These are phyloP conservation scores for Volucella inanis DNA, from an alignment of 2,888 invertebrate genomes.

Conservation along the genomic window DNA sequence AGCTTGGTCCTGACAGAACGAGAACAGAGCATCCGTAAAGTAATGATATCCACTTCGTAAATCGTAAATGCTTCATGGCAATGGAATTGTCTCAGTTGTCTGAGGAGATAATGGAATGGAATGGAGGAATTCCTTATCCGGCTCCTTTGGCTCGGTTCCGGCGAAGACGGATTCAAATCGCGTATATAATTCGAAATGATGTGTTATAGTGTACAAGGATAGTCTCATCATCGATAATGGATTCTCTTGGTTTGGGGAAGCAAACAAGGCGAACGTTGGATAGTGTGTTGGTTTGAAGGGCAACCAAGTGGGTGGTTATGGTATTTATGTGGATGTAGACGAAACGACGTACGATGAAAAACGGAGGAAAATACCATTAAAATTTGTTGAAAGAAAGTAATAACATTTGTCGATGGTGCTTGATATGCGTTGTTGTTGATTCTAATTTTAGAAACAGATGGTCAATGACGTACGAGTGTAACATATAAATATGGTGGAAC, in stretches of 20 bases:
- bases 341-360: not conserved
- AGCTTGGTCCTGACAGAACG: conserved; percentile 15
- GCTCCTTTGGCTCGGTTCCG: not conserved
- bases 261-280: too few species aligned
- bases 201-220: conserved; percentile 29
- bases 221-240: conserved; percentile 43
- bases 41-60: conserved; percentile 62
- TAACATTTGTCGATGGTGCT: conserved; percentile 25
- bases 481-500: not conserved
- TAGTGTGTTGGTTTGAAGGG: not conserved
- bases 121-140: conserved; percentile 38
- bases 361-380: conserved; percentile 23
- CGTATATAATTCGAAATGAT: conserved; percentile 63
- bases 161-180: conserved; percentile 63
- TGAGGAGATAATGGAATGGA: conserved; percentile 55
- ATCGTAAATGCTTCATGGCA: conserved; percentile 28
- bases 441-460: conserved; percentile 14
- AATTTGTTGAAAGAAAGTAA: not conserved
- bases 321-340: not conserved
- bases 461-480: conserved; percentile 26
- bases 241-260: conserved; percentile 12
- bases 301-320: not conserved
- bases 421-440: conserved; percentile 33
- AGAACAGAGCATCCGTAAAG: conserved; percentile 44
- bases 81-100: conserved; percentile 65